Conservation (phyloP, 30 jellyfish, hydroid and myxozoan genomes). For the Rhopilema esculentum region DNA sequence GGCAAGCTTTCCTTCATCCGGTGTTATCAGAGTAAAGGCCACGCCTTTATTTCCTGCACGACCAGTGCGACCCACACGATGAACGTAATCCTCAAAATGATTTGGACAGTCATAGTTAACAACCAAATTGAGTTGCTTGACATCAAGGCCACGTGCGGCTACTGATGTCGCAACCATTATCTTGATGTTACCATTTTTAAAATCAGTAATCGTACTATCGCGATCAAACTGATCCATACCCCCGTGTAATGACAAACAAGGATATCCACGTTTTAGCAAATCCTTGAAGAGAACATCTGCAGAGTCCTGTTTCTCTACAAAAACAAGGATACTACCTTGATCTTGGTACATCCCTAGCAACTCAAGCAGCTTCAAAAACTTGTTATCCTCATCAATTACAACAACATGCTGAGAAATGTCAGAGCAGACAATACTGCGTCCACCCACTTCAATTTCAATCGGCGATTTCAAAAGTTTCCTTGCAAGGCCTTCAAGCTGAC, state of each 20-base stretch:
- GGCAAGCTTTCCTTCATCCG: conserved; percentile 92
- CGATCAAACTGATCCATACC: conserved; percentile 99
- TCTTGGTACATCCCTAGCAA: conserved; percentile 91
- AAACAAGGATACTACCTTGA: conserved; percentile 88
- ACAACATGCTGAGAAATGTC: conserved; percentile 93
- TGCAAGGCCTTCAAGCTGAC: conserved; percentile 97
- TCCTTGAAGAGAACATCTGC: conserved; percentile 96
- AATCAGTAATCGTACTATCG: conserved; percentile 97
- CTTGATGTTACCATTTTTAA: conserved; percentile 91
- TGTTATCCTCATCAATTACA: conserved; percentile 92
- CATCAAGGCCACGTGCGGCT: conserved; percentile 99
- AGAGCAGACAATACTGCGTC: conserved; percentile 97
- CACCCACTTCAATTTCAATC: conserved; percentile 97
- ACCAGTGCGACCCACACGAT: conserved; percentile 99
- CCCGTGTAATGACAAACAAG: conserved; percentile 98
- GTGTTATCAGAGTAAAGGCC: conserved; percentile 94
- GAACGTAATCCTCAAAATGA: conserved; percentile 99
- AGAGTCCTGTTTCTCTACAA: conserved; percentile 98
- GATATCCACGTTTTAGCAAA: conserved; percentile 92
- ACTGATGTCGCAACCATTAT: conserved; percentile 99
- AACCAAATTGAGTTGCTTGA: conserved; percentile 88
- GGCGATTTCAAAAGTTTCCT: conserved; percentile 90
- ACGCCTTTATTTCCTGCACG: conserved; percentile 99
- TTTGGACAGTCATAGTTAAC: conserved; percentile 98
- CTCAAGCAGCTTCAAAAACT: conserved; percentile 95